These are phyloP conservation scores for Synergus itoensis DNA, from an alignment of 2,888 invertebrate genomes.

Conservation along the genomic window DNA sequence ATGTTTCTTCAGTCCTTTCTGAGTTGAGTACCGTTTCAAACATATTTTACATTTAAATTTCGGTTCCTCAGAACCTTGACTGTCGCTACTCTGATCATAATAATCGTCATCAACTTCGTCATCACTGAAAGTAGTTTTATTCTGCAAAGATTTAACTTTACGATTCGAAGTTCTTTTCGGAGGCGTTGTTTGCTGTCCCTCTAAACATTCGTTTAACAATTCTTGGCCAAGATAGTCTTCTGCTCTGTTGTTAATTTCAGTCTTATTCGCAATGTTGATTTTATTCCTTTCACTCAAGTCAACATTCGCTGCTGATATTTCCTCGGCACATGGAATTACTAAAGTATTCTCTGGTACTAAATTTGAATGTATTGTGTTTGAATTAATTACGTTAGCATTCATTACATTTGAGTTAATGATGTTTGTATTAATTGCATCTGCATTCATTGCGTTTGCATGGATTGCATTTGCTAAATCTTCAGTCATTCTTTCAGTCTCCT, in stretches of 20 bases:
- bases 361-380: conserved; percentile 43
- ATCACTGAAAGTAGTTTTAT: conserved; percentile 64
- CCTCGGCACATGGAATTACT: not conserved
- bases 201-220: conserved; percentile 38
- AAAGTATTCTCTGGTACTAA: conserved; percentile 44
- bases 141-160: conserved; percentile 65
- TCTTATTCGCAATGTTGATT: conserved; percentile 8
- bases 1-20: conserved; percentile 74
- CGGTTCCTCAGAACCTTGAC: conserved; percentile 60
- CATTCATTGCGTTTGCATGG: not conserved
- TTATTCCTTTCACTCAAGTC: not conserved
- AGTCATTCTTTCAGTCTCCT: conserved; percentile 49
- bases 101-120: conserved; percentile 66
- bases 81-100: conserved; percentile 61
- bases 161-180: conserved; percentile 66
- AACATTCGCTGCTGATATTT: not conserved
- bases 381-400: conserved; percentile 44
- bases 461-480: conserved; percentile 28
- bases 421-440: conserved; percentile 32
- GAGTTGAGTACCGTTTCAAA: conserved; percentile 68
- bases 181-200: conserved; percentile 39
- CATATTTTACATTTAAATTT: conserved; percentile 72
- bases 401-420: conserved; percentile 43
- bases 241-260: conserved; percentile 17
- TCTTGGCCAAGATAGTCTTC: conserved; percentile 7